Base-by-base conservation (phyloP, 1,140 invertebrate species). In the Onthophagus taurus region DNA sequence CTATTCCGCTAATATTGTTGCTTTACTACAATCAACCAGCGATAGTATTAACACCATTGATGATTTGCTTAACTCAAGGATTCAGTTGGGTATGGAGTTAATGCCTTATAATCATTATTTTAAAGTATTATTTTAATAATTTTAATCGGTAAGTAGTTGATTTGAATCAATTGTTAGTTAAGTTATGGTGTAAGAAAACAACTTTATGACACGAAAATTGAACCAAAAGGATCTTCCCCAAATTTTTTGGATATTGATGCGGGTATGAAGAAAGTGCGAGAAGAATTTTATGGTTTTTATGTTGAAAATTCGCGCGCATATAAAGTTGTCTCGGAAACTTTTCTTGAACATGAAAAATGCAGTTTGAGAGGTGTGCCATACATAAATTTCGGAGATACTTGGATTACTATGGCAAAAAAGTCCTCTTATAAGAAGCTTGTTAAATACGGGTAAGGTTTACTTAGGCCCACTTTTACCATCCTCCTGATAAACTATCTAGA, bases 301-400 rank as follows among this genome's bases (percentile, higher is more conserved):
- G 70, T 71, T 49, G 76, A 77, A 55, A 54, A 58, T 1, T 69
- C 73, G 2, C 61, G 71, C 0, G 69, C 71, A 0, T 78, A 78
- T 51, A 71, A 76, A 49, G 56, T 78, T 13, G 67, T 80, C 3
- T 68, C 69, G 31, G 71, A 77, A 53, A 74, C 69, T 33, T 81
- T 74, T 49, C 57, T 65, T 3, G 77, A 79, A 56, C 67, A 71
- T 2, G 75, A 80, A 52, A 80, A 79, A 56, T 81, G 78, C 55
- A 71, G 74, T 0, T 54, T 80, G 2, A 65, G 70, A 37, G 74
- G 77, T 53, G 73, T 80, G 45, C 65, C 72, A 48, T 74, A 69
- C 35, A 48, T 79, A 2, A 67, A 72, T 35, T 61, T 73, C 0
- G 63, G 72, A 43, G 13, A 26, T 3, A 74, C 77, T 0, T 70